Conservation (phyloP, 1,140 invertebrate species). For the Babylonia areolata region DNA sequence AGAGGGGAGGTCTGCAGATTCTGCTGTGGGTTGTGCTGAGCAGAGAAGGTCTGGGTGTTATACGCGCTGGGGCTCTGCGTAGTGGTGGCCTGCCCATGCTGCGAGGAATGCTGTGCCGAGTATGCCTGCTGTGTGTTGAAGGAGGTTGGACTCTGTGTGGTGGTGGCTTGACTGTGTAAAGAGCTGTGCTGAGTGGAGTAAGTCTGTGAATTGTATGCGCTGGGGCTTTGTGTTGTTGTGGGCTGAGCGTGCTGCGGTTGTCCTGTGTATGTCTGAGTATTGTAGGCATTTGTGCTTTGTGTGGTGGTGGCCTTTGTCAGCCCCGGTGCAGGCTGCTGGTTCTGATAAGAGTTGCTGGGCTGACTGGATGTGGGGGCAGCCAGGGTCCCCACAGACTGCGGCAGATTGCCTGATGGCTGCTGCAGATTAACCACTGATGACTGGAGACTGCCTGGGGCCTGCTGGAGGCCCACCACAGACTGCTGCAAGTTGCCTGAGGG, state of each 20-base stretch:
- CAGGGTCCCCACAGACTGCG: too few species aligned
- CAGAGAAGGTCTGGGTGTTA: conserved; percentile 51
- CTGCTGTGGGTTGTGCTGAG: conserved; percentile 43
- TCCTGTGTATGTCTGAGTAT: conserved; percentile 34
- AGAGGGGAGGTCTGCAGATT: conserved; percentile 62
- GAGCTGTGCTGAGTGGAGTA: conserved; percentile 46
- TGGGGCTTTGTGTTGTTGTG: conserved; percentile 31
- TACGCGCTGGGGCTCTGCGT: conserved; percentile 46
- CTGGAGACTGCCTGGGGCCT: not conserved
- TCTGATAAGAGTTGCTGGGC: conserved; percentile 33
- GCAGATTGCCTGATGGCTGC: too few species aligned
- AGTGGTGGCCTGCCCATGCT: conserved; percentile 48
- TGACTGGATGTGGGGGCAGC: not conserved
- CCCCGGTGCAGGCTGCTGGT: conserved; percentile 37
- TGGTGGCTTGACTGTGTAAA: conserved; percentile 48
- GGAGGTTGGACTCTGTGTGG: conserved; percentile 55
- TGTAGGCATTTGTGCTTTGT: conserved; percentile 37
- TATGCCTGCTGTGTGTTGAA: conserved; percentile 51
- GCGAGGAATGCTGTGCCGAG: conserved; percentile 39
- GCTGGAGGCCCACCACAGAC: conserved; percentile 33
- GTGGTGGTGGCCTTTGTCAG: conserved; percentile 21
- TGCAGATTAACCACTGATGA: too few species aligned
- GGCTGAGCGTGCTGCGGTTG: not conserved
- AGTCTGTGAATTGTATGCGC: conserved; percentile 51
- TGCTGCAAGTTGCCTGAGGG: conserved; percentile 36